A percentile compares a stretch with the other conserved stretches of the same genome.
These are phyloP conservation scores for Lasioglossum baleicum DNA, from an alignment of 1,140 invertebrate species.

Conservation along the genomic window DNA sequence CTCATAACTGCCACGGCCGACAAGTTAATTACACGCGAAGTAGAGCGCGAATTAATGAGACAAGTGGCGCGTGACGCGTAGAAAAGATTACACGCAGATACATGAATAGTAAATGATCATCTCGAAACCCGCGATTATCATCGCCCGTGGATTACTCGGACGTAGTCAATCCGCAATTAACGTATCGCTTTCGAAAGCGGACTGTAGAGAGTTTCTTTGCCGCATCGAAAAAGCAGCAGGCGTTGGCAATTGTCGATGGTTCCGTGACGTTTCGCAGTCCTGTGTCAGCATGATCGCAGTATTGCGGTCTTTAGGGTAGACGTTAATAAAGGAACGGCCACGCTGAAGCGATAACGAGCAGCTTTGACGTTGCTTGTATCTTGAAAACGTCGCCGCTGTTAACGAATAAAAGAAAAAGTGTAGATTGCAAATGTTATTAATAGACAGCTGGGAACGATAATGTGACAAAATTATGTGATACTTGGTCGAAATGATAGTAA, in stretches of 20 bases:
- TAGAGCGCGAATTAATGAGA: constrained; percentile 43
- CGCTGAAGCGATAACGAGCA: no score
- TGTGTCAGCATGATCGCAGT: no score
- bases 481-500: no score
- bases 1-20: constrained; percentile 17
- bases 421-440: no score
- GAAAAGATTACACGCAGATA: constrained; percentile 21
- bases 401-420: no score
- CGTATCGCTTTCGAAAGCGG: background rate
- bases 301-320: no score
- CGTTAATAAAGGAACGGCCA: no score
- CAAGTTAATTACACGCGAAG: constrained; percentile 51
- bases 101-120: constrained; percentile 21
- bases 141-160: background rate
- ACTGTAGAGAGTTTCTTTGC: background rate
- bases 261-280: background rate
- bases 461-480: no score
- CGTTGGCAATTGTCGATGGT: background rate
- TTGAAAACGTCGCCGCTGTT: no score
- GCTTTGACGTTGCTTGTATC: no score
- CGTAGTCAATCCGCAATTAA: background rate
- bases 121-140: background rate
- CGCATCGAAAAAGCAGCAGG: no score
- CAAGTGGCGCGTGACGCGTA: background rate
- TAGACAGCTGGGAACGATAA: no score